Percentiles rank a stretch among this genome's conserved stretches.
phyloP scores from a whole-genome alignment of 30 jellyfish, hydroid and myxozoan genomes.

The Nemopilema nomurai region DNA sequence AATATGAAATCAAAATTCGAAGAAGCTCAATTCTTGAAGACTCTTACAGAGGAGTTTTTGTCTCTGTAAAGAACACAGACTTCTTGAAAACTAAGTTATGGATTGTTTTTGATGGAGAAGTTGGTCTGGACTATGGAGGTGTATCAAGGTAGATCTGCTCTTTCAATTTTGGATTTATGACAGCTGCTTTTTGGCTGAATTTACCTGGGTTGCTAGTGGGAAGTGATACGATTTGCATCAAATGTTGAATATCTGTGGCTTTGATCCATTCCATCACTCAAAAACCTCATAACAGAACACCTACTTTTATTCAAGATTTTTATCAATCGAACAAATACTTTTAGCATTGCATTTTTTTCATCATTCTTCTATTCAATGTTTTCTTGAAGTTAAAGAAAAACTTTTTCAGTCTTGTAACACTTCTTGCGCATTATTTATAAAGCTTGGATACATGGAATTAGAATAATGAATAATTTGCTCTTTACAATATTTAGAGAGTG shows the following conservation, averaged over 20 bases:
- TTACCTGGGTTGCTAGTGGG: background rate
- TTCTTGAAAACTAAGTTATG: constrained; percentile 85
- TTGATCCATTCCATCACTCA: no score
- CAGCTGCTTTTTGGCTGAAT: no score
- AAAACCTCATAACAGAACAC: no score
- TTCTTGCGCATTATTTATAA: no score
- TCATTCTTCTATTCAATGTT: background rate
- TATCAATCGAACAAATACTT: no score
- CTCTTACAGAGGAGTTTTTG: constrained; percentile 85
- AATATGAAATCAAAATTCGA: constrained; percentile 87
- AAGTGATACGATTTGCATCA: background rate
- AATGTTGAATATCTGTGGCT: no score
- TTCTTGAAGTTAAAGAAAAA: no score
- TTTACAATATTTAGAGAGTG: constrained; percentile 80
- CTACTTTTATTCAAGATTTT: no score
- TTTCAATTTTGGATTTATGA: no score
- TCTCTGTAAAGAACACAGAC: constrained; percentile 75
- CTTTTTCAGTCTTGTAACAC: no score
- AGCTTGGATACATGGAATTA: no score
- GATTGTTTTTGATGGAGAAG: constrained; percentile 99
- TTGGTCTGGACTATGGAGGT: constrained; percentile 99
- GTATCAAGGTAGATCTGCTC: constrained; percentile 82
- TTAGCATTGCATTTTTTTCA: no score
- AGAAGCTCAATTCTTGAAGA: constrained; percentile 82
- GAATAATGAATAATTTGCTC: background rate